Conservation (phyloP, 2,113 vertebrate genomes). For the Tachycineta bicolor region DNA sequence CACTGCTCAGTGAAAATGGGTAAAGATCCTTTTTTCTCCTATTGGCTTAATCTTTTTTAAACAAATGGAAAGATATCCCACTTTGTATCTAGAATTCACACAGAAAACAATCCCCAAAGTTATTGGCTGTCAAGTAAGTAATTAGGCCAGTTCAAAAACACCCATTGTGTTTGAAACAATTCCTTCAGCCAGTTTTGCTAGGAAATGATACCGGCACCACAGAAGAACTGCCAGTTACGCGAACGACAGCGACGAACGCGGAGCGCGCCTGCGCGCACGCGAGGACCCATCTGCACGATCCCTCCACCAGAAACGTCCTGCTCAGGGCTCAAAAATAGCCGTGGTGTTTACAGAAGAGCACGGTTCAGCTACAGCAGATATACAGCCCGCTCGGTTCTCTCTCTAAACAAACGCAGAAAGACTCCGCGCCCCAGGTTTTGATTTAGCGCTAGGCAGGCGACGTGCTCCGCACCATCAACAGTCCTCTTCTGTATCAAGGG, state of each 20-base stretch:
- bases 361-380: slow-evolving; percentile 18
- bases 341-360: slow-evolving; percentile 18
- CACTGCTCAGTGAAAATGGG: slow-evolving; percentile 61
- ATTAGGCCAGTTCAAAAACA: slow-evolving; percentile 59
- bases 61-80: slow-evolving; percentile 60
- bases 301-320: slow-evolving; percentile 42
- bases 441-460: neutral
- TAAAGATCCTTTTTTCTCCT: slow-evolving; percentile 56
- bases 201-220: slow-evolving; percentile 22
- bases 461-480: neutral
- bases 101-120: slow-evolving; percentile 47
- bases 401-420: slow-evolving; percentile 22
- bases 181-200: slow-evolving; percentile 37
- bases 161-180: slow-evolving; percentile 50
- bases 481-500: neutral
- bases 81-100: slow-evolving; percentile 46
- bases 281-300: neutral
- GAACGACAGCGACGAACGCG: neutral
- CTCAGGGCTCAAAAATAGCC: slow-evolving; percentile 32
- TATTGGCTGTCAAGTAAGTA: slow-evolving; percentile 53
- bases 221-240: slow-evolving; percentile 34
- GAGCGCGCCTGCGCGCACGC: neutral
- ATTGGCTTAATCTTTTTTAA: slow-evolving; percentile 66
- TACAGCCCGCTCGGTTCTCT: neutral
- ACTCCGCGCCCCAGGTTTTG: neutral